phyloP scores from a whole-genome alignment of 2,888 invertebrate genomes.

The Blastobasis adustella region DNA sequence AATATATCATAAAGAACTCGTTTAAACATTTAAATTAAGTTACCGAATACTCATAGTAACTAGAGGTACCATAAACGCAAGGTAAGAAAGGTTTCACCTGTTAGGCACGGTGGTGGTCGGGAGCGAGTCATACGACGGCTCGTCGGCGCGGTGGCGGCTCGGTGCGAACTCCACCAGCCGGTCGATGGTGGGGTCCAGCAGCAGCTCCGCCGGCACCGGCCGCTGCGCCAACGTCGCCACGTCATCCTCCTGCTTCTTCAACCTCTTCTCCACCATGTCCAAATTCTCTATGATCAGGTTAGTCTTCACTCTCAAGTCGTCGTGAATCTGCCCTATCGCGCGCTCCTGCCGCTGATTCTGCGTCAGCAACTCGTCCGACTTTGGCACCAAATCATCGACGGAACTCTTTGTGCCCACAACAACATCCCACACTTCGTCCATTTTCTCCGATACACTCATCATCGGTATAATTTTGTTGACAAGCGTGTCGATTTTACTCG shows the following conservation, averaged over 20 bases:
- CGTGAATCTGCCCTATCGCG: conserved; percentile 90
- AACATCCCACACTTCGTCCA: conserved; percentile 94
- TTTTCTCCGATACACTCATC: conserved; percentile 89
- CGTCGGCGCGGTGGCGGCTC: conserved; percentile 75
- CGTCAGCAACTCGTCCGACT: conserved; percentile 88
- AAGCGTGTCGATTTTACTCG: conserved; percentile 86
- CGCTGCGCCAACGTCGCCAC: conserved; percentile 85
- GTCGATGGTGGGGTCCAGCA: conserved; percentile 84
- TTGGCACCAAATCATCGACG: conserved; percentile 89
- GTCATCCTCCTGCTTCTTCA: conserved; percentile 90
- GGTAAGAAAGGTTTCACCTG: conserved; percentile 61
- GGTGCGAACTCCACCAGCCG: conserved; percentile 86
- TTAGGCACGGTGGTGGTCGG: conserved; percentile 45
- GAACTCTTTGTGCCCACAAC: conserved; percentile 92
- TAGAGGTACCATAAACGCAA: background rate
- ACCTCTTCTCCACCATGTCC: conserved; percentile 87
- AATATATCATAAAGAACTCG: too few relatives aligned
- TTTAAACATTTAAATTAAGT: too few relatives aligned
- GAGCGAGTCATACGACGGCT: conserved; percentile 33
- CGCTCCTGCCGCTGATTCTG: conserved; percentile 91
- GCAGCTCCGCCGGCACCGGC: conserved; percentile 81
- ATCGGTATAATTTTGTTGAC: conserved; percentile 90
- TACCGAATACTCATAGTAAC: too few relatives aligned
- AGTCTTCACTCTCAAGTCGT: conserved; percentile 85
- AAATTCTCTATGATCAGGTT: conserved; percentile 91